Conservation (phyloP, 2,888 invertebrate species). For the Rhingia campestris region DNA sequence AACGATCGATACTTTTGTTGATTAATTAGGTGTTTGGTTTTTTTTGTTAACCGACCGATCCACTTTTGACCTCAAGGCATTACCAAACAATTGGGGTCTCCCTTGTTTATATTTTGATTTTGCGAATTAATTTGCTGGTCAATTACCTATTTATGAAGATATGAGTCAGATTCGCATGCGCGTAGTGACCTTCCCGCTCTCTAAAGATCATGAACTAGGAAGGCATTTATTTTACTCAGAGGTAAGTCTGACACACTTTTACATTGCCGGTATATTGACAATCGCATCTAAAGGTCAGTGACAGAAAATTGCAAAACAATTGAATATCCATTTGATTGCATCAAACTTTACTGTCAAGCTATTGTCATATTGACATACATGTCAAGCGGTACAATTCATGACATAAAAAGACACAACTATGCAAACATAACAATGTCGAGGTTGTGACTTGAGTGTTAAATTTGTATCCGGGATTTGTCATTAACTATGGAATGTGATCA, state of each 20-base stretch:
- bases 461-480: no score
- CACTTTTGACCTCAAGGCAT: background rate
- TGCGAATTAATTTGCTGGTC: background rate
- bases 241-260: no score
- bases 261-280: background rate
- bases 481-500: no score
- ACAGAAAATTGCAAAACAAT: background rate
- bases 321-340: background rate
- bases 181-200: background rate
- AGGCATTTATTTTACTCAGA: no score
- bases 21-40: background rate
- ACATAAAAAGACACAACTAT: no score
- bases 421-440: no score
- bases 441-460: no score
- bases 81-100: background rate
- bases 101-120: slow-evolving; percentile 3
- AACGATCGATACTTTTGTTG: background rate
- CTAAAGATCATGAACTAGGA: no score
- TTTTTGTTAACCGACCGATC: background rate
- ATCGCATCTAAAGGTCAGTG: background rate
- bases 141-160: background rate
- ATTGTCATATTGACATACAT: no score
- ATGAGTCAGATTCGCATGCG: background rate
- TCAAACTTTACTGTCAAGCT: background rate
- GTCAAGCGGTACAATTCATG: no score